phyloP scores from a whole-genome alignment of 2,113 vertebrate species.

The Vulpes lagopus region DNA sequence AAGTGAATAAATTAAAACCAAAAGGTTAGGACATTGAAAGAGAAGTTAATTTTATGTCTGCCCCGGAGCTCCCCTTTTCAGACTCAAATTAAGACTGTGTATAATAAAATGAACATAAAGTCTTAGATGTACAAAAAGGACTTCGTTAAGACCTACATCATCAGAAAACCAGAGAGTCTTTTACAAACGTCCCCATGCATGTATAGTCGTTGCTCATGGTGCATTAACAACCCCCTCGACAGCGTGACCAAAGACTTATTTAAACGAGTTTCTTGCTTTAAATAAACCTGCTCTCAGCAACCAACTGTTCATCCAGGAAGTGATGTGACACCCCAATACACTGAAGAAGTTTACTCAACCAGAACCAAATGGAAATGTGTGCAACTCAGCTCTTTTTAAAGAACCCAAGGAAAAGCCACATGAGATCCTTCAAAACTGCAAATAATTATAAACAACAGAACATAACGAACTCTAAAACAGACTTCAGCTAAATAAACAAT shows the following conservation, averaged over 20 bases:
- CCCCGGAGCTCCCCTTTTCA: slow-evolving; percentile 80
- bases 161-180: slow-evolving; percentile 53
- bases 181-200: not conserved
- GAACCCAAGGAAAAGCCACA: not conserved
- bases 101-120: slow-evolving; percentile 75
- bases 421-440: slow-evolving; percentile 20
- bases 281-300: slow-evolving; percentile 68
- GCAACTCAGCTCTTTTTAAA: slow-evolving; percentile 35
- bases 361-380: slow-evolving; percentile 23
- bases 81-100: slow-evolving; percentile 64
- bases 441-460: slow-evolving; percentile 26
- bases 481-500: not conserved
- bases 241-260: slow-evolving; percentile 71
- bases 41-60: slow-evolving; percentile 86
- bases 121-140: slow-evolving; percentile 37
- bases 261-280: slow-evolving; percentile 72
- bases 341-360: slow-evolving; percentile 61
- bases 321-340: slow-evolving; percentile 39
- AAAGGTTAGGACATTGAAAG: slow-evolving; percentile 84
- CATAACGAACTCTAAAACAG: not conserved
- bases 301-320: slow-evolving; percentile 65
- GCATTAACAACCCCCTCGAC: slow-evolving; percentile 46
- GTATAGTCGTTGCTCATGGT: not conserved
- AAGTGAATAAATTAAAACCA: slow-evolving; percentile 88
- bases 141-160: slow-evolving; percentile 8